Base-by-base conservation (phyloP, 2,113 vertebrate species). In the Gobio gobio region DNA sequence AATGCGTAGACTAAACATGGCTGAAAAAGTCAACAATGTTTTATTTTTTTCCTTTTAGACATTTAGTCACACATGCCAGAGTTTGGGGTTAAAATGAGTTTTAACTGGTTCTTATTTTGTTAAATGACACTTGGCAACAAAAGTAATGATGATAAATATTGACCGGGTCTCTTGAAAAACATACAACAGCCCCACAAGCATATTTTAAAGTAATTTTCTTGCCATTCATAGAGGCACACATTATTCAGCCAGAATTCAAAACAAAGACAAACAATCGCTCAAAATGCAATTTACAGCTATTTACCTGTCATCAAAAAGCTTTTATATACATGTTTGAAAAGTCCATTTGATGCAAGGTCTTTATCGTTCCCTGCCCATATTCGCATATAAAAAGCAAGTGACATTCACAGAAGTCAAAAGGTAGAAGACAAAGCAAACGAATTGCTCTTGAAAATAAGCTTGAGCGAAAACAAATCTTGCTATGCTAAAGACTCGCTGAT, bases 231-330 rank as follows among this genome's bases (percentile, higher is more conserved):
- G 82, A 92, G 91, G 89, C 87, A 86, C 91, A 88, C 85, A 87
- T 91, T 88, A 93, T 94, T 93, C 81, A 76, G 64, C 79, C 76
- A 56, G 78, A 84, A 91, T 88, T 92, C 91, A 92, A 93, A 93
- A 93, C 93, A 93, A 91, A 92, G 89, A 89, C 87, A 87, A 84
- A 90, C 92, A 93, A 91, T 92, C 89, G 89, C 87, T 90, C 86
- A 82, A 85, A 78, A 88, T 88, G 90, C 91, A 91, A 93, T 93
- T 92, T 93, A 49, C 89, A 74, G 86, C 91, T 86, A 94, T 94
- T 94, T 94, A 89, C 90, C 88, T 91, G 93, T 94, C 93, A 94
- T 88, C 78, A 88, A 64, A 89, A 92, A 85, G 91, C 91, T 89
- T 92, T 93, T 93, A 90, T 90, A 92, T 86, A 82, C 64, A 74